Conservation (phyloP, 2,888 invertebrate species). For the Pantelozetes paolii region DNA sequence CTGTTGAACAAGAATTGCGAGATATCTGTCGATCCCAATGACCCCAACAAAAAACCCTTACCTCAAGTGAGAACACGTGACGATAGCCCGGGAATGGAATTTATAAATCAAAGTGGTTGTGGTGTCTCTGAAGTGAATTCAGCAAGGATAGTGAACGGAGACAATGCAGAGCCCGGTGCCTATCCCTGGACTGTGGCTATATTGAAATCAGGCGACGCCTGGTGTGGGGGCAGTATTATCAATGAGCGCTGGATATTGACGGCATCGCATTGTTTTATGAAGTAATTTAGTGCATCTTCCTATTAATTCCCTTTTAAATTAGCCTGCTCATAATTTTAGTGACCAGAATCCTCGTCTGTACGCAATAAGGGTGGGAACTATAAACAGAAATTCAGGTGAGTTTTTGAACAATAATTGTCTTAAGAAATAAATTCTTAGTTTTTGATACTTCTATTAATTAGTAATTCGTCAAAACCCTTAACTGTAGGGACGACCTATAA, state of each 20-base stretch:
- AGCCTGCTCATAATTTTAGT: not conserved
- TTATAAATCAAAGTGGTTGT: not conserved
- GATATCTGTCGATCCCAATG: not conserved
- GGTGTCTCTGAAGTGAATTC: not conserved
- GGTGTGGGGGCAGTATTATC: slow-evolving; percentile 44
- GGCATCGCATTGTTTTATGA: slow-evolving; percentile 45
- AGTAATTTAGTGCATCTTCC: not conserved
- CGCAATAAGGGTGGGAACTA: slow-evolving; percentile 13
- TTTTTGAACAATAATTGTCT: not conserved
- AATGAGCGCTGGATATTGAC: slow-evolving; percentile 45
- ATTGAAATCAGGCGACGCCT: not conserved
- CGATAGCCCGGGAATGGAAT: not conserved
- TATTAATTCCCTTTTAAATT: not conserved
- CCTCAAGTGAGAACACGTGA: not conserved
- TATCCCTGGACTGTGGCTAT: slow-evolving; percentile 40
- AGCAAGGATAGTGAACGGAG: slow-evolving; percentile 22
- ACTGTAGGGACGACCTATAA: slow-evolving; percentile 18
- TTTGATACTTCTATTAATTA: not conserved
- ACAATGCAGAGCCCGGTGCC: not conserved
- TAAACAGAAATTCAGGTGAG: not conserved
- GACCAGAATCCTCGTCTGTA: not conserved
- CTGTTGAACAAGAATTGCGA: not conserved
- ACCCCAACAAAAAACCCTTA: not conserved
- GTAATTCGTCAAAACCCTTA: not conserved
- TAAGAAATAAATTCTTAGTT: not conserved